Evolutionary conservation across 2,113 vertebrate species (phyloP).

Genomic region (Daubentonia madagascariensis): DNA sequence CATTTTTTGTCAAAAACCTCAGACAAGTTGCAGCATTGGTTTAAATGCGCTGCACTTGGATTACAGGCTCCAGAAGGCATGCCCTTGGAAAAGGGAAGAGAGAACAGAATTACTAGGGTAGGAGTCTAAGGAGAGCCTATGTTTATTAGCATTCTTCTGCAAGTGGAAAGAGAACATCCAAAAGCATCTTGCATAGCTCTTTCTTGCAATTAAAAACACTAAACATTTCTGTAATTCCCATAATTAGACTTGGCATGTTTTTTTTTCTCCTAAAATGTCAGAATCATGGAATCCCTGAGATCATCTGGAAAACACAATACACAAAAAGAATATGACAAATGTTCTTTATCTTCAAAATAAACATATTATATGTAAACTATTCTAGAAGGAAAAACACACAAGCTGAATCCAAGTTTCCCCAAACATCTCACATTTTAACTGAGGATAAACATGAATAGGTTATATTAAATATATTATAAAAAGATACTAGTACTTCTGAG

Average conservation of each 20-base stretch:
- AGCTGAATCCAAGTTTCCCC: not conserved
- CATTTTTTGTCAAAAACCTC: not conserved
- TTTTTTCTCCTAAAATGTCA: not conserved
- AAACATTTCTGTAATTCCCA: not conserved
- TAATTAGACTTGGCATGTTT: conserved; percentile 20
- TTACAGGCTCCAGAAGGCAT: not conserved
- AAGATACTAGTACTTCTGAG: not conserved
- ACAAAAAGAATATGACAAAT: not conserved
- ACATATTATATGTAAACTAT: not conserved
- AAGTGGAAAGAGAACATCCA: not conserved
- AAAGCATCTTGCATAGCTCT: not conserved
- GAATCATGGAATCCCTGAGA: conserved; percentile 25
- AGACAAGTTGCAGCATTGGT: not conserved
- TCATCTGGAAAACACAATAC: not conserved
- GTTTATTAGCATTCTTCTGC: not conserved
- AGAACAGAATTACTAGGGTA: not conserved
- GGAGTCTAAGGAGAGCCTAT: not conserved
- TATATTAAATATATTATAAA: not conserved
- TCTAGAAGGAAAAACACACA: conserved; percentile 8
- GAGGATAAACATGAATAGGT: conserved; percentile 19
- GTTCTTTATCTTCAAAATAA: conserved; percentile 45
- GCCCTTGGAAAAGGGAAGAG: not conserved
- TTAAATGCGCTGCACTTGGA: not conserved
- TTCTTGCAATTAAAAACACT: not conserved
- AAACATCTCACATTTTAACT: not conserved